phyloP scores from a whole-genome alignment of 2,113 vertebrate species.

The Lophotis ruficrista region DNA sequence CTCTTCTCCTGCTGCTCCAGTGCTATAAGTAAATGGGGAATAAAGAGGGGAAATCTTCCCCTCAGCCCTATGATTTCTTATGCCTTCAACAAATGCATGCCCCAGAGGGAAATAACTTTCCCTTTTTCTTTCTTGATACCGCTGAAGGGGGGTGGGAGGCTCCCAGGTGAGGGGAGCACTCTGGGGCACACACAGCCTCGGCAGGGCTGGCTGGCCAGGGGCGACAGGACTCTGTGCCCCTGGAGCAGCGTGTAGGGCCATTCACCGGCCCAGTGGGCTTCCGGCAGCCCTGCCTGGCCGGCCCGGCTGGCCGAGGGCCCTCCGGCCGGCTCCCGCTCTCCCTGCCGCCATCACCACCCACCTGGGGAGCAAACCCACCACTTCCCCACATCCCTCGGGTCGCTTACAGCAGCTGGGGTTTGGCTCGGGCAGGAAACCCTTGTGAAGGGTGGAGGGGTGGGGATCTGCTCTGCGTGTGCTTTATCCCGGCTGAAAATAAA shows the following conservation, averaged over 20 bases:
- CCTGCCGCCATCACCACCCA: not conserved
- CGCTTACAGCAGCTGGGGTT: not conserved
- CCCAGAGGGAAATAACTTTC: not conserved
- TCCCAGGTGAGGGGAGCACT: rapidly evolving
- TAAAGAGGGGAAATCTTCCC: not conserved
- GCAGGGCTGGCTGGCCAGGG: not conserved
- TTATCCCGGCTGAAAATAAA: not conserved
- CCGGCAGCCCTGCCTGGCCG: not conserved
- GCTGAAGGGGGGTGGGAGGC: not conserved
- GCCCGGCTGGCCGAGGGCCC: no score
- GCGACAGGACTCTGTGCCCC: no score
- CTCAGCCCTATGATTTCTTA: not conserved
- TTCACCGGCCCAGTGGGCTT: not conserved
- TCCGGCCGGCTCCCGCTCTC: no score
- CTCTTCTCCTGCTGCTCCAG: not conserved
- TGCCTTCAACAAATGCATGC: not conserved
- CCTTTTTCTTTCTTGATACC: not conserved
- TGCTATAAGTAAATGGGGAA: not conserved
- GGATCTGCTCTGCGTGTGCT: not conserved
- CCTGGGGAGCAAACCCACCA: not conserved
- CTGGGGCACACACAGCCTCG: not conserved
- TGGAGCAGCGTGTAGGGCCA: rapidly evolving
- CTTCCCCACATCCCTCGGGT: not conserved
- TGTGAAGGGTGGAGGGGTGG: not conserved
- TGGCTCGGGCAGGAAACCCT: not conserved